Evolutionary conservation across 2,113 vertebrate genomes (phyloP), one percentile per base, ranked within the genome.

Genomic region (Paradoxurus hermaphroditus): DNA sequence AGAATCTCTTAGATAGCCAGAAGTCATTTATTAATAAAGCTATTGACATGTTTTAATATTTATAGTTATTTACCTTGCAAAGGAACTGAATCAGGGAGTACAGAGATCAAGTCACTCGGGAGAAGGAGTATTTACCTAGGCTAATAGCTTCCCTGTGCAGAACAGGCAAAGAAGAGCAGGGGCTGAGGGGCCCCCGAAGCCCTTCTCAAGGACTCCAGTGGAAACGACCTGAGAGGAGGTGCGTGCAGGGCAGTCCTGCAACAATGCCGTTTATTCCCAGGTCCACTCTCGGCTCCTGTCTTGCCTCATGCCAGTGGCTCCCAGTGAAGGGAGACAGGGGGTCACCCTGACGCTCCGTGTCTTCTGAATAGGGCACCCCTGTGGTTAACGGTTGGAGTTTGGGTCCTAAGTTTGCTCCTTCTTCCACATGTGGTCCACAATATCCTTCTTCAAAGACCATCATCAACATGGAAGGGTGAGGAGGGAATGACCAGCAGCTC

Each of bases 21-120:
- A 87, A 96, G 92, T 97, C 97, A 98, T 98, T 97, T 97, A 97
- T 98, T 98, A 98, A 98, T 98, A 98, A 98, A 96, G 94, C 88
- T 98, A 97, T 98, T 98, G 98, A 98, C 98, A 97, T 86, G 91
- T 79, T 97, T 96, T 97, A 98, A 93, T 96, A 98, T 98, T 98
- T 98, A 98, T 98, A 92, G 89, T 89, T 98, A 98, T 98, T 98
- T 98, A 96, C 89, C 90, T 98, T 98, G 96, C 90, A 98, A 98
- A 98, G 95, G 97, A 98, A 98, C 96, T 98, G 96, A 97, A 96
- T 95, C 96, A 13, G 97, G 94, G 91, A 98, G 97, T 89, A 89
- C 67, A 90, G 41, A 90, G 67, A 95, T 41, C 72, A 96, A 97
- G 78, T 91, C 65, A 75, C 89, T 84, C 82, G 1, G 95, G 93